Base-by-base conservation (phyloP, 1,140 invertebrate species). In the Heliconius eleuchia region DNA sequence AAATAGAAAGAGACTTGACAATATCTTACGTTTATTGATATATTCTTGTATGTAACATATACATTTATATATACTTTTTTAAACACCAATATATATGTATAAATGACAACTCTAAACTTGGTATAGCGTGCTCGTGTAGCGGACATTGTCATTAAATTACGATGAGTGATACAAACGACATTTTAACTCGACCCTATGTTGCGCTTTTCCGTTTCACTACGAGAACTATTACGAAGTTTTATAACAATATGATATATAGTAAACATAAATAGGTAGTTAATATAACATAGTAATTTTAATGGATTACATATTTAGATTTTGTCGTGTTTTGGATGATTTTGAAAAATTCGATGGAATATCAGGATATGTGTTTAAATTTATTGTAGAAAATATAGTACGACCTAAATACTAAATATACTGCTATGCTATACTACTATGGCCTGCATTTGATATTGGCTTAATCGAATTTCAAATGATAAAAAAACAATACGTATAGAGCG, bases 101-200 rank as follows among this genome's bases (percentile, higher is more conserved):
- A 66, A 16, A 66, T 66, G 60, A 66, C 11, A 66, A 13, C 71
- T 72, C n/a, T 52, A 72, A 72, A 72, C 71, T 72, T n/a, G 19
- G 16, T 72, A 72, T 72, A 72, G 71, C 71, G 76, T 72, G 66
- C 42, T 76, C 60, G 46, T 39, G 23, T 66, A 77, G 76, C 76
- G 76, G 76, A 77, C 76, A 78, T 19, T 78, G 77, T 57, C 77
- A 78, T 78, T 78, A 78, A 78, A 78, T 73, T 78, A 78, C 80
- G 77, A 76, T 82, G 80, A 82, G 73, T 81, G 80, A 82, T 82
- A 82, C 74, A 82, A 82, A 82, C 77, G 80, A 82, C 74, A 76
- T 82, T 82, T 78, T 82, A 82, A 82, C 78, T 82, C 80, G 70
- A 73, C 52, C 73, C 77, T 75, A 73, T 81, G 76, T 70, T 72